Evolutionary conservation across 2,888 invertebrate genomes (phyloP).

Genomic region (Philopedon plagiatum): DNA sequence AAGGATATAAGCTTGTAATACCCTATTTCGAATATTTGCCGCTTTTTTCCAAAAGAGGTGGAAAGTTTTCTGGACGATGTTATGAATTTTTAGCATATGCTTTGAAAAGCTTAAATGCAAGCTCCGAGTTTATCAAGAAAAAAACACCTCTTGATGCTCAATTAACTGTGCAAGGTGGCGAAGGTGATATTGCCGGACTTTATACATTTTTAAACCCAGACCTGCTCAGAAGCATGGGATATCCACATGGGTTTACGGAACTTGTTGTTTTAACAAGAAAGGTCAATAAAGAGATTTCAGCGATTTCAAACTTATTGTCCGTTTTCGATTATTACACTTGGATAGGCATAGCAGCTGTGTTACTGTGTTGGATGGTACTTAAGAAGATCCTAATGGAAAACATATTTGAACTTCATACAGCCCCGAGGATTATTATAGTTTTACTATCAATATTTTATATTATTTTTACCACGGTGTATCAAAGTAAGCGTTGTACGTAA

Average conservation of each 20-base stretch:
- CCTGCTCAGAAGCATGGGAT: background rate
- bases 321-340: conserved; percentile 26
- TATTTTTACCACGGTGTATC: conserved; percentile 21
- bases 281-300: background rate
- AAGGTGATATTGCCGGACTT: conserved; percentile 13
- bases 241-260: conserved; percentile 22
- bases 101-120: conserved; percentile 17
- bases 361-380: background rate
- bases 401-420: background rate
- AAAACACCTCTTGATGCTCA: background rate
- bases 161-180: too few relatives aligned
- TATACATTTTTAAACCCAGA: conserved; percentile 11
- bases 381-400: background rate
- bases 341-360: background rate
- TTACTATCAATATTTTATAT: conserved; percentile 25
- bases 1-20: conserved; percentile 6
- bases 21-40: background rate
- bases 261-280: background rate
- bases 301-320: conserved; percentile 10
- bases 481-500: conserved; percentile 38
- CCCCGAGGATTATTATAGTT: conserved; percentile 12
- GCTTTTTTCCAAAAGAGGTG: conserved; percentile 3
- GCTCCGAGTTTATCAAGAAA: background rate
- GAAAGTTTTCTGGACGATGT: conserved; percentile 10
- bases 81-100: conserved; percentile 19